Evolutionary conservation across 2,888 invertebrate genomes (phyloP), one percentile per base, ranked within the genome.

Genomic region (Drosophila suboccidentalis): DNA sequence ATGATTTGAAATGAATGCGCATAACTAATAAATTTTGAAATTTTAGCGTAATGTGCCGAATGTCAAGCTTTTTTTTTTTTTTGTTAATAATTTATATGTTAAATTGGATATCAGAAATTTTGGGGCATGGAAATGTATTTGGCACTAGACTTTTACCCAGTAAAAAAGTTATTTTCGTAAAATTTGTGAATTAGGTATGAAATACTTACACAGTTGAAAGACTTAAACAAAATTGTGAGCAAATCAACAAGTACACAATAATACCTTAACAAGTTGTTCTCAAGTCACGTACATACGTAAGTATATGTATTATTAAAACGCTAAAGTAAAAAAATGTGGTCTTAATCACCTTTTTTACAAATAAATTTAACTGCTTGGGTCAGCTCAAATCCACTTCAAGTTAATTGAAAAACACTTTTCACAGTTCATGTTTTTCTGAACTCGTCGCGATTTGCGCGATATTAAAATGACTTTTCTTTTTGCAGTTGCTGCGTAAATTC

Each of bases 1-100:
- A 54, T 47, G 43, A 29, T 38, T 58, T 61, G 39, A 38, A 59
- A 55, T 58, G 44, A 61, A 58, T 77, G 60, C 38, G 39, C 59
- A 73, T 47, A 57, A 39, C 22, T 63, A 63, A 59, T 46, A 26
- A 5, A 26, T 26, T 26, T 26, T 0, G 5, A 26, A 0, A 5
- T 6, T 26, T 26, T 26, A 5, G 26, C 26, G 26, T 1, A 26
- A 26, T 26, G 26, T 6, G 26, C 6, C 26, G 26, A 26, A 6
- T 26, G 26, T 5, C 26, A 6, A 26, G 6, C 26, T 26, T 1
- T 26, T 26, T 22, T 22, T 22, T 4, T 22, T 22, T 22, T 22
- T 22, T 22, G 3, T 22, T 22, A 4, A 22, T 22, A 22, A 22
- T 4, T 22, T 22, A 4, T 26, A 26, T 26, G 26, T 26, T 26